phyloP scores from a whole-genome alignment of 2,113 vertebrate species.

The Pterocles burchelli region DNA sequence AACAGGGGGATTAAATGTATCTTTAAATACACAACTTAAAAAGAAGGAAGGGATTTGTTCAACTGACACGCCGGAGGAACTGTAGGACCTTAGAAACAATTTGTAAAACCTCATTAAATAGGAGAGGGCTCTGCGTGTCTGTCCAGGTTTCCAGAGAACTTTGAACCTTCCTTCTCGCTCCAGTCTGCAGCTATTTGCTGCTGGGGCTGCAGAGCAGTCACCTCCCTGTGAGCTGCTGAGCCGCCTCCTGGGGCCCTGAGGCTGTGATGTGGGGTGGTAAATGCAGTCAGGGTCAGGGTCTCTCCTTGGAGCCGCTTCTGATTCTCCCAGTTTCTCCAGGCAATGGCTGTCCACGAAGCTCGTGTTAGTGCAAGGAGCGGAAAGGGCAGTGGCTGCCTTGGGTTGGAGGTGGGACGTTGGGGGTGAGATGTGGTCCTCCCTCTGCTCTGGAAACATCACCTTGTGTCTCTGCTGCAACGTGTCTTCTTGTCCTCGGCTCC shows the following conservation, averaged over 20 bases:
- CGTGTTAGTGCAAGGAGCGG: neutral
- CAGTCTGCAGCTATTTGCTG: neutral
- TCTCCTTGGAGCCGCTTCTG: neutral
- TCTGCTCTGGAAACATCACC: neutral
- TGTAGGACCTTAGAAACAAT: constrained; percentile 30
- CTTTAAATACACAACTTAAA: constrained; percentile 10
- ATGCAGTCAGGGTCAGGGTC: neutral
- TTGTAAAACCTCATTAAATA: constrained; percentile 5
- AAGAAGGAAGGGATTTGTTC: constrained; percentile 25
- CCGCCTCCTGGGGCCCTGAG: neutral
- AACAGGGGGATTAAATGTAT: constrained; percentile 15
- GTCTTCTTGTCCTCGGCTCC: neutral
- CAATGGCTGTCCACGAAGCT: fast-evolving
- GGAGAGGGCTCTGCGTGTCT: neutral
- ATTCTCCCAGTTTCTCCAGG: neutral
- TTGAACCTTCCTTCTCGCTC: neutral
- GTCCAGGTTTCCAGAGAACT: neutral
- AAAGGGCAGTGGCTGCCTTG: neutral
- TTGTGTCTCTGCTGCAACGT: neutral
- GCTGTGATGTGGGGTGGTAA: neutral
- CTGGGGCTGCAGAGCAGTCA: neutral
- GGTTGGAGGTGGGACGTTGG: neutral
- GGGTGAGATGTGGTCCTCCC: neutral
- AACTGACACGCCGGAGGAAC: neutral
- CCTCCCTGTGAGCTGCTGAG: neutral